These are phyloP conservation scores for Tenualosa ilisha DNA, from an alignment of 2,797 vertebrate species.

Conservation along the genomic window DNA sequence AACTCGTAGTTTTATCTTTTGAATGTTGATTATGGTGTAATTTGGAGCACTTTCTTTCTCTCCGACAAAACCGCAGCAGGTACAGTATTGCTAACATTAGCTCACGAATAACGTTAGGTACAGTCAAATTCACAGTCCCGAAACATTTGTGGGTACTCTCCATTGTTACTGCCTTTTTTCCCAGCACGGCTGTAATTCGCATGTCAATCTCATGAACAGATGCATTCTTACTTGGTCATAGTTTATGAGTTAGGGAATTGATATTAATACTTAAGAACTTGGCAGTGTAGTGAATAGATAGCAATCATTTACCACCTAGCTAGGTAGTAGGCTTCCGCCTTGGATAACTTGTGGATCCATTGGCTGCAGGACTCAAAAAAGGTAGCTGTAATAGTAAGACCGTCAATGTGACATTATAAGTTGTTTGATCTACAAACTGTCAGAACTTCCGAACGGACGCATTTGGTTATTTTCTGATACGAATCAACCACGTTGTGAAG, in stretches of 20 bases:
- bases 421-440: neutral
- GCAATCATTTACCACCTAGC: neutral
- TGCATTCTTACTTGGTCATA: neutral
- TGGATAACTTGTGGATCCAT: constrained; percentile 18
- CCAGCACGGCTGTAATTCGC: neutral
- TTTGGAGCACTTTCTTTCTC: constrained; percentile 23
- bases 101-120: neutral
- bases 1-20: neutral
- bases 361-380: neutral
- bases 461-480: neutral
- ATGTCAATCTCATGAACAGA: neutral
- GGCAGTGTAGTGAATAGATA: neutral
- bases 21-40: constrained; percentile 40
- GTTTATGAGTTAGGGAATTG: neutral
- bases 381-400: neutral
- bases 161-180: neutral
- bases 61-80: constrained; percentile 36
- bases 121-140: neutral
- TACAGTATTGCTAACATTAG: constrained; percentile 24
- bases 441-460: neutral
- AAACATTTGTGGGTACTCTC: neutral
- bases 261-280: neutral
- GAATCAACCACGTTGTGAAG: neutral
- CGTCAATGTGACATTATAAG: neutral
- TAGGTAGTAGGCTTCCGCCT: constrained; percentile 2